phyloP scores from a whole-genome alignment of 2,113 vertebrate species.

The Odontesthes bonariensis region DNA sequence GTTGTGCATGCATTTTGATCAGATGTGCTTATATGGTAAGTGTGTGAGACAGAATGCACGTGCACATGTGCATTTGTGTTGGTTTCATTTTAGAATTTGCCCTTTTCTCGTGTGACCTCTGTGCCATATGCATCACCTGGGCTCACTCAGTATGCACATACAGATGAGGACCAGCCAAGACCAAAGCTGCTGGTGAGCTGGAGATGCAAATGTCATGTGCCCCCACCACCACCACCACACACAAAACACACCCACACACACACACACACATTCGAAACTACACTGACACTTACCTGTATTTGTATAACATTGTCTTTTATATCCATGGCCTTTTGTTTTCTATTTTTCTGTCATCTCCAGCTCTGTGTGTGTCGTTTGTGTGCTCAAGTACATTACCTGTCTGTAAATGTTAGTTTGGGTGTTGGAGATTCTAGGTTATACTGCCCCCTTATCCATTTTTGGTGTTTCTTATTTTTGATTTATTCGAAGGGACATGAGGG shows the following conservation, averaged over 20 bases:
- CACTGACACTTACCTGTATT: slow-evolving; percentile 56
- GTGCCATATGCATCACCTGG: slow-evolving; percentile 82
- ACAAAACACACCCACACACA: slow-evolving; percentile 55
- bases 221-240: slow-evolving; percentile 35
- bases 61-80: slow-evolving; percentile 67
- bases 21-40: slow-evolving; percentile 41
- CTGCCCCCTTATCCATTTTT: slow-evolving; percentile 61
- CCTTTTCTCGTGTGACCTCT: slow-evolving; percentile 83
- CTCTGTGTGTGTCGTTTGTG: slow-evolving; percentile 28
- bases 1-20: slow-evolving; percentile 32
- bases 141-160: slow-evolving; percentile 85
- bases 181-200: slow-evolving; percentile 72
- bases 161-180: slow-evolving; percentile 77
- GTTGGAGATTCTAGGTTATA: slow-evolving; percentile 71
- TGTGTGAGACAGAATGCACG: slow-evolving; percentile 53
- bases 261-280: too few relatives aligned
- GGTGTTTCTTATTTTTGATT: slow-evolving; percentile 70
- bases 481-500: slow-evolving; percentile 58
- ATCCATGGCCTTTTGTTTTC: slow-evolving; percentile 66
- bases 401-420: slow-evolving; percentile 35
- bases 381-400: slow-evolving; percentile 34
- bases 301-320: slow-evolving; percentile 66
- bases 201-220: slow-evolving; percentile 81
- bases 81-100: slow-evolving; percentile 82
- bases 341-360: slow-evolving; percentile 62